These are phyloP conservation scores for Sciurus vulgaris DNA, from an alignment of 2,797 vertebrate genomes.

Conservation along the genomic window DNA sequence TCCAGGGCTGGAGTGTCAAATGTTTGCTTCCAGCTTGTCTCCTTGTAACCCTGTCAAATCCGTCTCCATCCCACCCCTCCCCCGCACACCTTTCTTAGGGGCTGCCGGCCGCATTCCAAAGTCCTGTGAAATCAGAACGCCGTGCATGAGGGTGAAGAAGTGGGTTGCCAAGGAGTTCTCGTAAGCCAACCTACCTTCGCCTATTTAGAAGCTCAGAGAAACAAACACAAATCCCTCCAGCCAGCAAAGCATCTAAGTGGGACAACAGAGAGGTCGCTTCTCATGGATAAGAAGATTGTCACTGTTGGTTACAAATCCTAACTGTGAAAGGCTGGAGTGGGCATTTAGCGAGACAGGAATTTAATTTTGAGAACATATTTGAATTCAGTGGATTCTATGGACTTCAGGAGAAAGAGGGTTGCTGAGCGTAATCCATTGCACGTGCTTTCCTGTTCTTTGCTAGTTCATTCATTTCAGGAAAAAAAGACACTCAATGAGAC, in stretches of 20 bases:
- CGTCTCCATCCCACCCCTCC: constrained; percentile 85
- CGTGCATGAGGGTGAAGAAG: constrained; percentile 67
- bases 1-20: constrained; percentile 96
- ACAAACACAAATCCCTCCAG: not conserved
- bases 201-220: not conserved
- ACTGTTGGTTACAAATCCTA: not conserved
- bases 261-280: not conserved
- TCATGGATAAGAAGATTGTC: not conserved
- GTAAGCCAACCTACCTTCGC: constrained; percentile 22
- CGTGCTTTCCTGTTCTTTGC: not conserved
- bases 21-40: constrained; percentile 93
- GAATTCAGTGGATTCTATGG: not conserved
- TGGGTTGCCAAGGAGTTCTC: constrained; percentile 61
- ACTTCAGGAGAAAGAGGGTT: not conserved
- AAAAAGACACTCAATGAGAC: not conserved
- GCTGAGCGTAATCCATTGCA: not conserved
- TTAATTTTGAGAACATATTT: not conserved
- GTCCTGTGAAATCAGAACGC: constrained; percentile 87
- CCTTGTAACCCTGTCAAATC: constrained; percentile 94
- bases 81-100: constrained; percentile 84
- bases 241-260: not conserved
- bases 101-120: constrained; percentile 89
- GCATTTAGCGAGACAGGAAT: not conserved
- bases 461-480: not conserved
- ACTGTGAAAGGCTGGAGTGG: not conserved